Conservation (phyloP, 2,888 invertebrate genomes). For the Drosophila hamatofila region DNA sequence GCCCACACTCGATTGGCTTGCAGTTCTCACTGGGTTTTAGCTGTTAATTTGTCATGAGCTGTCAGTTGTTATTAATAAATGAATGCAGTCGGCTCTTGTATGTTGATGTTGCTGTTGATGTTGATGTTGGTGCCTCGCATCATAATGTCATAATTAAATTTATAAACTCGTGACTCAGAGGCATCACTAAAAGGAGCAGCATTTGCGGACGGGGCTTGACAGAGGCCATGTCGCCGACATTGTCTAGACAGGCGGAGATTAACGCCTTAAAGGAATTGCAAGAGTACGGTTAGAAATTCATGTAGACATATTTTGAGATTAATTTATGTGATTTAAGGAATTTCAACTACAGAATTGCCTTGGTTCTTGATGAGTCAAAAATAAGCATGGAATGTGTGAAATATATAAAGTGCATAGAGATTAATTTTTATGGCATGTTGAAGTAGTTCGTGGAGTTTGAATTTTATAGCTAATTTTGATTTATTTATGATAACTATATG, state of each 20-base stretch:
- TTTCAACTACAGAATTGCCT: background rate
- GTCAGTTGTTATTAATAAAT: slow-evolving; percentile 72
- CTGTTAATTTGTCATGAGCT: slow-evolving; percentile 78
- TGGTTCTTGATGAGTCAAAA: background rate
- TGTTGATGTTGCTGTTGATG: slow-evolving; percentile 6
- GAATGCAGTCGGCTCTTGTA: slow-evolving; percentile 36
- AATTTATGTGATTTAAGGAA: slow-evolving; percentile 3
- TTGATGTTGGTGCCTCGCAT: slow-evolving; percentile 57
- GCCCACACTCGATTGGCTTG: slow-evolving; percentile 59
- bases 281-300: slow-evolving; percentile 11
- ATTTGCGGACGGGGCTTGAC: slow-evolving; percentile 1
- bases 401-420: background rate
- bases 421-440: background rate
- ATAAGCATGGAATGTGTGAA: background rate
- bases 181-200: slow-evolving; percentile 19
- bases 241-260: slow-evolving; percentile 66
- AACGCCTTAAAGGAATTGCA: slow-evolving; percentile 20
- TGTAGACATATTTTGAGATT: background rate
- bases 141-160: slow-evolving; percentile 80
- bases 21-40: slow-evolving; percentile 34
- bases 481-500: background rate
- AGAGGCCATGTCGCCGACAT: slow-evolving; percentile 48
- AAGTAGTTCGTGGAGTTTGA: background rate
- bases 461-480: slow-evolving; percentile 2
- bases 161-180: slow-evolving; percentile 69